These are phyloP conservation scores for Hydrocynus forskahlii DNA, from an alignment of 2,797 vertebrate species.

Conservation along the genomic window DNA sequence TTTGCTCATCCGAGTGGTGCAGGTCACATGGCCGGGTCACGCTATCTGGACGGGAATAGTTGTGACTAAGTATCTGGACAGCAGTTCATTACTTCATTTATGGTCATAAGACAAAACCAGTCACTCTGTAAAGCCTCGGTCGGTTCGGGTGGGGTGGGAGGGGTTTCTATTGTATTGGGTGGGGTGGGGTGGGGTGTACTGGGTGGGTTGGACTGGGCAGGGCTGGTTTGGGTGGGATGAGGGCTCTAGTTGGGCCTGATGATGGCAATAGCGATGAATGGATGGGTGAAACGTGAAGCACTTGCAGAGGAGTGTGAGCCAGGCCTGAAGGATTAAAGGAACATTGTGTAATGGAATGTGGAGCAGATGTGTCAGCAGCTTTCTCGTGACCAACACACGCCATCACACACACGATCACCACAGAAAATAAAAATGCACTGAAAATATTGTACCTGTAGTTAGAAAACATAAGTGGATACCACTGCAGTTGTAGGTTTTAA, in stretches of 20 bases:
- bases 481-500: too few relatives aligned
- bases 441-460: background rate
- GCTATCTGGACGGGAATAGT: background rate
- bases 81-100: background rate
- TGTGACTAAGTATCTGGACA: background rate
- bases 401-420: background rate
- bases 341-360: slow-evolving; percentile 40
- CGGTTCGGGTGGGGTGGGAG: background rate
- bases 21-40: background rate
- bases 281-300: slow-evolving; percentile 25
- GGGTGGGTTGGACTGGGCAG: slow-evolving; percentile 22
- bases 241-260: background rate
- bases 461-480: too few relatives aligned
- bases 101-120: background rate
- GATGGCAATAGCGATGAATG: slow-evolving; percentile 16
- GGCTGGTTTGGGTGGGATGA: slow-evolving; percentile 32
- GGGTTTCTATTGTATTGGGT: slow-evolving; percentile 34
- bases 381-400: background rate
- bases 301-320: slow-evolving; percentile 34
- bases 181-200: background rate
- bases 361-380: slow-evolving; percentile 33
- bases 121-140: background rate
- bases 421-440: background rate
- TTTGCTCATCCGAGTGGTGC: background rate
- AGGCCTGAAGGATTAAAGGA: slow-evolving; percentile 25